Percentiles rank a stretch among this genome's conserved stretches.
Conservation (phyloP, 2,113 vertebrate genomes). For the Chaetops frenatus region DNA sequence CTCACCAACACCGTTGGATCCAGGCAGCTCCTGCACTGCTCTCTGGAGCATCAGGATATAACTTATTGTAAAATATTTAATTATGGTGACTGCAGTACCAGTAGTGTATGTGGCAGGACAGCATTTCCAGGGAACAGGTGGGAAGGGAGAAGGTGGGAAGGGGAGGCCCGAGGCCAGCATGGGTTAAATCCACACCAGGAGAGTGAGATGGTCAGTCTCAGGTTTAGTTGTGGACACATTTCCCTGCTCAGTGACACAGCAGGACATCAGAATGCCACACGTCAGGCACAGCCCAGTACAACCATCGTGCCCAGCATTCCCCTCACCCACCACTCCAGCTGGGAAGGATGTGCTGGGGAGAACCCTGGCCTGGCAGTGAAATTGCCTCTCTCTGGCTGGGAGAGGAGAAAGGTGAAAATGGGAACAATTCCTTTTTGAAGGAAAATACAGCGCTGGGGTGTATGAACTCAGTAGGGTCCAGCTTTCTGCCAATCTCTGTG, state of each 20-base stretch:
- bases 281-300: background rate
- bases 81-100: accelerated
- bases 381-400: background rate
- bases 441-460: accelerated
- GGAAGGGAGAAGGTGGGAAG: background rate
- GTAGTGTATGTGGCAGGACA: accelerated
- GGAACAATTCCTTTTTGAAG: background rate
- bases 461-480: accelerated
- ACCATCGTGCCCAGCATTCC: background rate
- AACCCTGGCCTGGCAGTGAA: background rate
- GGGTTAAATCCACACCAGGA: background rate
- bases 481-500: accelerated
- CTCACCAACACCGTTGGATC: accelerated
- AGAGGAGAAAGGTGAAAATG: background rate
- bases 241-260: background rate
- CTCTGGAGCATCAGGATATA: background rate
- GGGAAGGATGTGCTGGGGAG: background rate
- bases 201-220: background rate
- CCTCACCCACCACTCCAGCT: background rate
- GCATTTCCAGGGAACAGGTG: background rate
- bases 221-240: background rate
- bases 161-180: accelerated
- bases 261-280: background rate
- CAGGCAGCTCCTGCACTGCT: accelerated
- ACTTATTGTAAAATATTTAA: background rate